phyloP scores from a whole-genome alignment of 2,113 vertebrate species.

The Mohoua ochrocephala region DNA sequence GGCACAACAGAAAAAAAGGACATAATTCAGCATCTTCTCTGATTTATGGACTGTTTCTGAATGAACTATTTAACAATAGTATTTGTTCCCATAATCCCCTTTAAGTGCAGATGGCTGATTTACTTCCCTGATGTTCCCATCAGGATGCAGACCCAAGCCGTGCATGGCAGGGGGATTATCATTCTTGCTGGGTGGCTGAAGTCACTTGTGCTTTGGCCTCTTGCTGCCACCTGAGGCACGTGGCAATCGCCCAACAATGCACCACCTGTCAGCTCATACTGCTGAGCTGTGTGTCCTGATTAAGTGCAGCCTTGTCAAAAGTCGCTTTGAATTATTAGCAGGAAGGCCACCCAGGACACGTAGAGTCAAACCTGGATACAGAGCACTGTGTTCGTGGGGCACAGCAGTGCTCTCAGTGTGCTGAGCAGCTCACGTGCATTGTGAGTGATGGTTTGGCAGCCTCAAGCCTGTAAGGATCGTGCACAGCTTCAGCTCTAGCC shows the following conservation, averaged over 20 bases:
- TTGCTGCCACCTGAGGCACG: conserved; percentile 19
- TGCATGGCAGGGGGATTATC: background rate
- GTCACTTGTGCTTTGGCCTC: background rate
- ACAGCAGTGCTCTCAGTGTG: background rate
- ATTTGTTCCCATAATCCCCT: background rate
- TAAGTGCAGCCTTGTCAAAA: background rate
- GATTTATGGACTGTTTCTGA: background rate
- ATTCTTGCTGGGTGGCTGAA: background rate
- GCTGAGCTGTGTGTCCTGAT: background rate
- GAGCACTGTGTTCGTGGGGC: background rate
- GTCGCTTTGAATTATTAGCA: background rate
- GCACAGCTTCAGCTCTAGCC: background rate
- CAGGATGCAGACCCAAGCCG: background rate
- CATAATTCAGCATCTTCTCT: background rate
- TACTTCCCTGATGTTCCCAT: background rate
- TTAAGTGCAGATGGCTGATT: background rate
- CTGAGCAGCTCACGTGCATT: background rate
- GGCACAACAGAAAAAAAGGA: background rate
- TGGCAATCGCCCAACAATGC: background rate
- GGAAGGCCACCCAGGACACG: background rate
- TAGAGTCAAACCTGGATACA: background rate
- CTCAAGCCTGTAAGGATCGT: too few species aligned
- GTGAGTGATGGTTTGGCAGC: background rate
- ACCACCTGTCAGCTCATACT: background rate
- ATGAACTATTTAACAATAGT: background rate